Percentiles rank a stretch among this genome's conserved stretches.
Conservation (phyloP, 2,888 invertebrate genomes). For the Antheraea assamensis region DNA sequence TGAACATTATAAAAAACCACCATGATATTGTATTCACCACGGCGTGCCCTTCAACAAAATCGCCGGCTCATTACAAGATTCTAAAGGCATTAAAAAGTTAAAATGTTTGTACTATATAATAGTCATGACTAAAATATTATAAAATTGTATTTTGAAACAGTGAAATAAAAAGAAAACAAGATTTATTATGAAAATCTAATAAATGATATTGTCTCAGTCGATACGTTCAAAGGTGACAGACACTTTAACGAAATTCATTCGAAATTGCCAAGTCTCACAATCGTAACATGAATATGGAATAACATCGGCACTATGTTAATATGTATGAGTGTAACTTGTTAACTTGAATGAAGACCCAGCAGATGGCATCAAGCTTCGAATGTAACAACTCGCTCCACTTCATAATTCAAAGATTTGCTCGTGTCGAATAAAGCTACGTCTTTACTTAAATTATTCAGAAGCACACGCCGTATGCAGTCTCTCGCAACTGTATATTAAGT, state of each 20-base stretch:
- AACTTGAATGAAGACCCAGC: conserved; percentile 55
- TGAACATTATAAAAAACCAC: no score
- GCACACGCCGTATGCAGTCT: conserved; percentile 41
- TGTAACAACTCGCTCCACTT: conserved; percentile 60
- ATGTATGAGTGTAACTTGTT: conserved; percentile 77
- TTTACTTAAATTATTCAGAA: conserved; percentile 66
- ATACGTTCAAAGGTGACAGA: conserved; percentile 27
- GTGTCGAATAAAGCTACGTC: conserved; percentile 67
- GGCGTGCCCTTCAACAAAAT: no score
- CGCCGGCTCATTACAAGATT: no score
- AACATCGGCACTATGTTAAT: conserved; percentile 66
- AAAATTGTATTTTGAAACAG: no score
- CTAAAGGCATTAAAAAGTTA: no score
- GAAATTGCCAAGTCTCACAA: conserved; percentile 37
- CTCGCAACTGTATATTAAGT: conserved; percentile 10
- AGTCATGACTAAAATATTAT: no score
- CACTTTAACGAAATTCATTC: conserved; percentile 35
- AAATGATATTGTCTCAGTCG: neutral
- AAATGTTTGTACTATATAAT: no score
- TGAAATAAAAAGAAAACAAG: neutral
- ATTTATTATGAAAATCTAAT: neutral
- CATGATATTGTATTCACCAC: no score
- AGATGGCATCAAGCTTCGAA: conserved; percentile 58
- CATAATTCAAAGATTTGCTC: conserved; percentile 78
- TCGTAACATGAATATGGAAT: conserved; percentile 66